Conservation (phyloP, 2,797 vertebrate species). For the Muscicapa striata region DNA sequence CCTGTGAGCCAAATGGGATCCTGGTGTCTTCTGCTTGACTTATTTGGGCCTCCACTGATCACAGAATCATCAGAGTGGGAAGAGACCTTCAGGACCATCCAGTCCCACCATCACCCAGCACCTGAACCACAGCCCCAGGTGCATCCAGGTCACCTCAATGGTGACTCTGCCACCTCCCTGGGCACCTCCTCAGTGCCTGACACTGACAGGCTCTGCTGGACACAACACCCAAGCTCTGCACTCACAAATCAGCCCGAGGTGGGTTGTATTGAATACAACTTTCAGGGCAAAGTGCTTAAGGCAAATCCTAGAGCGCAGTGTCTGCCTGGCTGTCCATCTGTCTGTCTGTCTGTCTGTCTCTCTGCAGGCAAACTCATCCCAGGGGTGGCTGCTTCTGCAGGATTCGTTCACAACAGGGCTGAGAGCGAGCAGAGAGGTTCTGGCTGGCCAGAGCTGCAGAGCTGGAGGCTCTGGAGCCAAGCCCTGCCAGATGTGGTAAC, state of each 20-base stretch:
- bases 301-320: fast-evolving
- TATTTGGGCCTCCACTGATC: not conserved
- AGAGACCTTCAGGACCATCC: not conserved
- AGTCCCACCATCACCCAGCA: not conserved
- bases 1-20: not conserved
- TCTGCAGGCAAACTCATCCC: not conserved
- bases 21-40: not conserved
- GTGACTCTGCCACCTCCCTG: not conserved
- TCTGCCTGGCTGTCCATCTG: not conserved
- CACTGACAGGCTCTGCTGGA: fast-evolving
- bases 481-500: not conserved
- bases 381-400: not conserved
- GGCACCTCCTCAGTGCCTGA: not conserved
- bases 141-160: not conserved
- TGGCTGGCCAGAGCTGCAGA: conserved; percentile 11
- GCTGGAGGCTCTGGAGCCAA: conserved; percentile 45
- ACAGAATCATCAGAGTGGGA: too few relatives aligned
- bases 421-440: not conserved
- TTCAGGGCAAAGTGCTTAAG: not conserved
- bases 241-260: not conserved
- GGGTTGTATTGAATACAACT: not conserved
- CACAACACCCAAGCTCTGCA: not conserved
- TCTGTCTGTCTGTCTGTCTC: not conserved
- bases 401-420: not conserved
- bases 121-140: not conserved